Base-by-base conservation (phyloP, 2,797 vertebrate genomes). In the Syndactyla subalaris region DNA sequence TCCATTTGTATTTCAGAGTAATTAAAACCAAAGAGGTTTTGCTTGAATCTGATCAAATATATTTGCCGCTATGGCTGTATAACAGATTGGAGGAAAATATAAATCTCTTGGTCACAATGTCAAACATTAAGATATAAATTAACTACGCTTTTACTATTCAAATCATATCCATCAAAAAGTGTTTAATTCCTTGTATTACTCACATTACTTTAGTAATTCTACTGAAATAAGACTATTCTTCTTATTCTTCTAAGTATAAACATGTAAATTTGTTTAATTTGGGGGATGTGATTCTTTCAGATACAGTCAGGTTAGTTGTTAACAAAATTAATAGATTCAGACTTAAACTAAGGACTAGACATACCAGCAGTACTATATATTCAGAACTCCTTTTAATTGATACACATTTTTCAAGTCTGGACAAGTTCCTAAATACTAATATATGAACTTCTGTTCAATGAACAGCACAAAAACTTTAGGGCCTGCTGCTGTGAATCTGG, bases 71-170 rank as follows among this genome's bases (percentile, higher is more conserved):
- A 11, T 51, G 38, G 17, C 20, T 71, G 10, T 30, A 34, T 24
- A 68, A 68, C 4, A 29, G 32, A 46, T 0, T 16, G 9, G 4
- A 3, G 9, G 0, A 15, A 54, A 34, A n/a, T n/a, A 12, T 3
- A 8, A 67, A 39, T 26, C 6, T 80, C 48, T 27, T 48, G 38
- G 5, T 67, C 52, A 71, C 11, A 73, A 34, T 55, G 39, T 63
- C 51, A 80, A 75, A 46, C 12, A 46, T 32, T 49, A 77, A 59
- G 30, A 65, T 32, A 38, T 22, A 72, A 54, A 54, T 77, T 61
- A 85, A 41, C 12, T 73, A 8, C 71, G 61, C 20, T 43, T 72
- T 46, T 57, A 38, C 39, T 70, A 78, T 74, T 58, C 34, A 66
- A 49, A 61, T 52, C 4, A 67, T 29, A 61, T 15, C 12, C 34